Conservation (phyloP, 2,888 invertebrate species). For the Phengaris arion region DNA sequence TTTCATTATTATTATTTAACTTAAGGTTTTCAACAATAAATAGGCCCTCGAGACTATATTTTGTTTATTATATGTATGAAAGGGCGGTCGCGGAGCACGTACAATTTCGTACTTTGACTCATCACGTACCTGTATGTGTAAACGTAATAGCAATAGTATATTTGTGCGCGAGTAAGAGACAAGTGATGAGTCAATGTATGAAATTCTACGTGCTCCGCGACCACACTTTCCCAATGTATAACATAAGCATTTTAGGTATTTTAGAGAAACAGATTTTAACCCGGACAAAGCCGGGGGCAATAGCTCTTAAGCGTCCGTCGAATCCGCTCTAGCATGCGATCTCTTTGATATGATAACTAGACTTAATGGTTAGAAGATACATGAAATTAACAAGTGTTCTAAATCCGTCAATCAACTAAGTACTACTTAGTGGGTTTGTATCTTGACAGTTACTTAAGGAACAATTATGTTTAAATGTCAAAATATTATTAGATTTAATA, state of each 20-base stretch:
- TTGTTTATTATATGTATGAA: too few species aligned
- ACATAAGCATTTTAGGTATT: background rate
- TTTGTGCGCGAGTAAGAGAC: too few species aligned
- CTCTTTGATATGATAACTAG: background rate
- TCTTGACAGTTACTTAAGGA: background rate
- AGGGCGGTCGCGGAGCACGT: too few species aligned
- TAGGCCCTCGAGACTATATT: too few species aligned
- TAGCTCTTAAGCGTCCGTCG: background rate
- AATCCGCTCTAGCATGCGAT: background rate
- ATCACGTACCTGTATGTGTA: too few species aligned
- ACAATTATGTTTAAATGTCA: background rate
- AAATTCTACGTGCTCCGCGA: too few species aligned
- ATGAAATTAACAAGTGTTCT: background rate
- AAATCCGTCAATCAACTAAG: conserved; percentile 2
- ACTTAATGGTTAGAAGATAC: background rate
- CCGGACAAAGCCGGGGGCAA: background rate
- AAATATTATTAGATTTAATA: background rate
- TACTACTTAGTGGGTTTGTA: background rate
- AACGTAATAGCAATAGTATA: too few species aligned
- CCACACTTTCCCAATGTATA: too few species aligned
- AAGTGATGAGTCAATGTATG: too few species aligned
- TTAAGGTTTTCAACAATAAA: too few species aligned
- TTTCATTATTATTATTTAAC: background rate
- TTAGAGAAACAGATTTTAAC: background rate
- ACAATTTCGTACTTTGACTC: too few species aligned